Percentiles rank a stretch among this genome's conserved stretches.
Evolutionary conservation across 2,888 invertebrate species (phyloP).

Genomic region (Leptura quadrifasciata): DNA sequence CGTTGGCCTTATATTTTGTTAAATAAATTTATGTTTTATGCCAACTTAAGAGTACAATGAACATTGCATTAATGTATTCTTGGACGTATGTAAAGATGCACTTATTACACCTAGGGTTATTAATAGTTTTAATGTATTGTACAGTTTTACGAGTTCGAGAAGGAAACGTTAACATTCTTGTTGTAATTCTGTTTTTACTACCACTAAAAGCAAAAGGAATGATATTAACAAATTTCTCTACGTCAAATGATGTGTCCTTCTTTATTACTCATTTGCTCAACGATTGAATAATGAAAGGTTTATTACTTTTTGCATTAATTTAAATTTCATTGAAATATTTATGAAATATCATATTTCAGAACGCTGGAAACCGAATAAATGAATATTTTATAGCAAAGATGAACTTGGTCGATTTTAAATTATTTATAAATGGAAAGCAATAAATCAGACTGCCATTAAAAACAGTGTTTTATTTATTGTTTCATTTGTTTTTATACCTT

Average conservation of each 20-base stretch:
- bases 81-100: neutral
- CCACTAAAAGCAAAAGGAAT: slow-evolving; percentile 22
- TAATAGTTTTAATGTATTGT: slow-evolving; percentile 36
- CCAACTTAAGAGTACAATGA: neutral
- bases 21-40: too few relatives aligned
- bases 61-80: neutral
- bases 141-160: slow-evolving; percentile 25
- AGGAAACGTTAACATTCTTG: slow-evolving; percentile 33
- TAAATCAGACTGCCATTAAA: neutral
- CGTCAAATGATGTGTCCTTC: neutral
- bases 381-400: slow-evolving; percentile 16
- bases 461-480: neutral
- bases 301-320: slow-evolving; percentile 27
- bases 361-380: slow-evolving; percentile 20
- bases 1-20: too few relatives aligned
- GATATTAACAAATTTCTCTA: slow-evolving; percentile 28
- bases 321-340: slow-evolving; percentile 40
- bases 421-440: slow-evolving; percentile 9
- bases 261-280: slow-evolving; percentile 27
- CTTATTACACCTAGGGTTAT: slow-evolving; percentile 15
- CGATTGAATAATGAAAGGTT: slow-evolving; percentile 18
- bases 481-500: neutral
- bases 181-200: slow-evolving; percentile 17
- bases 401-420: slow-evolving; percentile 1
- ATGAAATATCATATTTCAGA: slow-evolving; percentile 21